phyloP scores from a whole-genome alignment of 2,797 vertebrate genomes.

The Eulemur albifrons region DNA sequence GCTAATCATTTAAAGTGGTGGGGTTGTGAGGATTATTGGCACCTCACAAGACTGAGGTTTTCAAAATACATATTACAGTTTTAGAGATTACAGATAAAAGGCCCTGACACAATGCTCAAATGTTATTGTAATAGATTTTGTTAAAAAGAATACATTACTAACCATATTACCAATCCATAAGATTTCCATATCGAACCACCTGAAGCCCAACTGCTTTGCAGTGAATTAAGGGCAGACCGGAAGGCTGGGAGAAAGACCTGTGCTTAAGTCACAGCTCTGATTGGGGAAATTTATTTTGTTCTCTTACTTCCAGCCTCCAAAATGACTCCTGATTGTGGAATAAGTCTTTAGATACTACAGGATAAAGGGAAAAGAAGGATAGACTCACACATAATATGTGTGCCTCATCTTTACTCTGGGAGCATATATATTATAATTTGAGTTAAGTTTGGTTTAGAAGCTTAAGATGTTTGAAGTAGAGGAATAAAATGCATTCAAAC shows the following conservation, averaged over 20 bases:
- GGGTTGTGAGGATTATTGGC: not conserved
- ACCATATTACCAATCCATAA: not conserved
- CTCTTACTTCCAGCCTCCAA: not conserved
- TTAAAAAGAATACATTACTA: constrained; percentile 46
- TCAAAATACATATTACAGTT: not conserved
- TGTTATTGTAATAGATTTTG: constrained; percentile 8
- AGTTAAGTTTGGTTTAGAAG: not conserved
- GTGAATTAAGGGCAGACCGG: not conserved
- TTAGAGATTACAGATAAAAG: not conserved
- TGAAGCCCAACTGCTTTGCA: not conserved
- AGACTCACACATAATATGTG: not conserved
- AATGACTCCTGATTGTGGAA: not conserved
- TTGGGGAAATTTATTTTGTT: not conserved
- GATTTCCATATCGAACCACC: not conserved
- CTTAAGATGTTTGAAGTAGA: not conserved
- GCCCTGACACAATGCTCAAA: not conserved
- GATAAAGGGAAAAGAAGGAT: not conserved
- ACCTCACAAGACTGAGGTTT: not conserved
- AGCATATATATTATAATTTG: not conserved
- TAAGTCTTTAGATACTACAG: not conserved
- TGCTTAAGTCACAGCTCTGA: not conserved
- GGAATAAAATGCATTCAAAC: not conserved
- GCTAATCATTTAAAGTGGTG: not conserved
- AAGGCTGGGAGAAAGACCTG: not conserved
- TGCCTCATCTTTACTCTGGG: not conserved